These are phyloP conservation scores for Tachysurus vachellii DNA, from an alignment of 2,113 vertebrate genomes.

Conservation along the genomic window DNA sequence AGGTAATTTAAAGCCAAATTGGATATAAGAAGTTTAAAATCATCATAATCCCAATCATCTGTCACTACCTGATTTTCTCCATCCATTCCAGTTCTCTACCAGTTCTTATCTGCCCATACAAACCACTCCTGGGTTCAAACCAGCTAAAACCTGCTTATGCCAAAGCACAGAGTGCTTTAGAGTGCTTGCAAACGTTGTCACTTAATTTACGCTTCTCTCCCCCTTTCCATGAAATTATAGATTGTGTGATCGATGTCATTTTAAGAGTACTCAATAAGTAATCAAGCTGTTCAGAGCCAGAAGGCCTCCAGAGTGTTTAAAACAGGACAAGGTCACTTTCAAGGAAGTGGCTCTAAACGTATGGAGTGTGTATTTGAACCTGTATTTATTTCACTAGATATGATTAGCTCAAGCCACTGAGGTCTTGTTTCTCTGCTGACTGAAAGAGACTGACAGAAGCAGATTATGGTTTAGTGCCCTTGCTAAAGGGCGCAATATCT, in stretches of 20 bases:
- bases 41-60: background rate
- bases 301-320: constrained; percentile 41
- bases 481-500: constrained; percentile 12
- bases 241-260: constrained; percentile 60
- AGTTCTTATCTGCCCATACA: background rate
- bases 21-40: background rate
- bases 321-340: constrained; percentile 63
- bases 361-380: constrained; percentile 7
- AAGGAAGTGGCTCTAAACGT: constrained; percentile 27
- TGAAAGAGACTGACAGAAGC: background rate
- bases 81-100: background rate
- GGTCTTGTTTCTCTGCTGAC: constrained; percentile 2
- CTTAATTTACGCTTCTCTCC: constrained; percentile 36
- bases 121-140: background rate
- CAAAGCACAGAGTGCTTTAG: background rate
- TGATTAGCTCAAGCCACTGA: constrained; percentile 22
- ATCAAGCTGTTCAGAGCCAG: constrained; percentile 53
- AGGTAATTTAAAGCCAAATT: background rate
- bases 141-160: background rate
- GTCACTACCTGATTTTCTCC: background rate
- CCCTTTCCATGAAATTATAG: constrained; percentile 39
- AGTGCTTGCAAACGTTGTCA: constrained; percentile 33
- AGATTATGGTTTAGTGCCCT: constrained; percentile 12
- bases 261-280: constrained; percentile 50
- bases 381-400: constrained; percentile 18